These are phyloP conservation scores for Cataglyphis altisquamis DNA, from an alignment of 2,888 invertebrate species.

Conservation along the genomic window DNA sequence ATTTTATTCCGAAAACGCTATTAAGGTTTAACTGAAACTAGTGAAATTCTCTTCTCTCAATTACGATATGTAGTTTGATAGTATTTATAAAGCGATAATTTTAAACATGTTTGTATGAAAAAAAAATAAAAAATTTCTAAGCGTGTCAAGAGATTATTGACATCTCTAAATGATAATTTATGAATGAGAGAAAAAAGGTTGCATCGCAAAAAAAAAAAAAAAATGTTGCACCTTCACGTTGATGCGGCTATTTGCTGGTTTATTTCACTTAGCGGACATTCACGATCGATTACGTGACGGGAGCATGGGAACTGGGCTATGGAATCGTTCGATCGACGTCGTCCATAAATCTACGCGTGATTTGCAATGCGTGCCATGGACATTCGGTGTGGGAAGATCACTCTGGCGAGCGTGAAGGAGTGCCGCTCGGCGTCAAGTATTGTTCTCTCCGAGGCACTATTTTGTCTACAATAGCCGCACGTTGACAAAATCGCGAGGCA, in stretches of 20 bases:
- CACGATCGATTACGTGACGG: conserved; percentile 71
- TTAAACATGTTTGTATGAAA: neutral
- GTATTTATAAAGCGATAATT: neutral
- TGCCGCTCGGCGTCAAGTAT: conserved; percentile 72
- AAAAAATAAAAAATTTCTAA: neutral
- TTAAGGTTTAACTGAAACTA: neutral
- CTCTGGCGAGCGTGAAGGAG: conserved; percentile 67
- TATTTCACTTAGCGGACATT: conserved; percentile 60
- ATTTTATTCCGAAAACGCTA: neutral
- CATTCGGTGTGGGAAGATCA: conserved; percentile 60
- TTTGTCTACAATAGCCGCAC: conserved; percentile 70
- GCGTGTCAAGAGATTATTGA: neutral
- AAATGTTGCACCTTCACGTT: conserved; percentile 4
- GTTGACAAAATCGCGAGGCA: conserved; percentile 68
- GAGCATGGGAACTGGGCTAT: conserved; percentile 74
- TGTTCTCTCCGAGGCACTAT: conserved; percentile 71
- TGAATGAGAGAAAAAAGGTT: neutral
- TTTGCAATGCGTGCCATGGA: conserved; percentile 73
- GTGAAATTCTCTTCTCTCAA: neutral
- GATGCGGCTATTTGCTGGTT: neutral
- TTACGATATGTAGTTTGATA: neutral
- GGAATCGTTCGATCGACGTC: conserved; percentile 64
- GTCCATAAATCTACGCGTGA: conserved; percentile 73
- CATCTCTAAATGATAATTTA: neutral
- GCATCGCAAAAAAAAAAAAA: neutral